Evolutionary conservation across 1,140 invertebrate genomes (phyloP).

Genomic region (Drosophila novamexicana): DNA sequence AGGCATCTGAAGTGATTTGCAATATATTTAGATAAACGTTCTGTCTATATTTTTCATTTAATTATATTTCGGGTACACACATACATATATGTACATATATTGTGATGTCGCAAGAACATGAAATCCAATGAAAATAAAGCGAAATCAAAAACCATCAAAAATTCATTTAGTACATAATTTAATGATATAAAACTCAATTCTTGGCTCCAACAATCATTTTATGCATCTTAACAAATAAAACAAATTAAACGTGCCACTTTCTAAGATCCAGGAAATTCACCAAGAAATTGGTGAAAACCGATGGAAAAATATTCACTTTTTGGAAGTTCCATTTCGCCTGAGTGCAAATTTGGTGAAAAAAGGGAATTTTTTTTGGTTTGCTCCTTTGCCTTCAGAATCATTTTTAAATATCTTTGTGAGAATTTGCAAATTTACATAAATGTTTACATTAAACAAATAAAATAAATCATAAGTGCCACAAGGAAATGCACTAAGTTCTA

Average conservation of each 20-base stretch:
- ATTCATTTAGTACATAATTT: no score
- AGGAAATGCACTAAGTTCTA: neutral
- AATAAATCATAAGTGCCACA: neutral
- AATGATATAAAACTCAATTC: no score
- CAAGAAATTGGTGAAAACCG: neutral
- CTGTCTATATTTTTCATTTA: conserved; percentile 4
- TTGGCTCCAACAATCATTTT: no score
- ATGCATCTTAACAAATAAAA: neutral
- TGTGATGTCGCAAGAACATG: neutral
- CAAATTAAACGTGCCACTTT: no score
- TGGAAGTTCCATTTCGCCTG: no score
- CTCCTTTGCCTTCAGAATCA: no score
- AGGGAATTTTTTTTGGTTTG: no score
- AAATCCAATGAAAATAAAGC: conserved; percentile 4
- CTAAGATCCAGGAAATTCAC: neutral
- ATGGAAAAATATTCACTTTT: no score
- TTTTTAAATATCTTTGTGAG: no score
- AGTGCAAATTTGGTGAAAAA: no score
- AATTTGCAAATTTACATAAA: no score
- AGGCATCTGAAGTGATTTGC: neutral
- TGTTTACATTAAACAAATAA: neutral
- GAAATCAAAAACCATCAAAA: neutral
- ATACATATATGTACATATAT: conserved; percentile 2
- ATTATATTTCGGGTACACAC: conserved; percentile 2
- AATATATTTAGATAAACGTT: neutral